phyloP scores from a whole-genome alignment of 2,888 invertebrate species.

The Limnephilus rhombicus region DNA sequence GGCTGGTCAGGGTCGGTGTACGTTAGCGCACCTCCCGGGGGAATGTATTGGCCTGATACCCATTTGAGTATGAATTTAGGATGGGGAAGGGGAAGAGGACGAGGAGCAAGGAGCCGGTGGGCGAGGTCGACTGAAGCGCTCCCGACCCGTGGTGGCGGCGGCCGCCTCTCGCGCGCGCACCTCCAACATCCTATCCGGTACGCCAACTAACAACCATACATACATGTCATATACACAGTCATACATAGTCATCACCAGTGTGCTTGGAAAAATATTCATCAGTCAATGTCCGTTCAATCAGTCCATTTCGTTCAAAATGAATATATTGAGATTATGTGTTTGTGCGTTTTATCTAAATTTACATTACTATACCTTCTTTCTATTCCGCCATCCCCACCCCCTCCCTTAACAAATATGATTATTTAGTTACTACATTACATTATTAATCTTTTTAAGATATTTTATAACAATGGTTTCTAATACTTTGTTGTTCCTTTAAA shows the following conservation, averaged over 20 bases:
- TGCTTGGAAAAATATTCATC: conserved; percentile 66
- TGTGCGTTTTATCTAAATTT: conserved; percentile 38
- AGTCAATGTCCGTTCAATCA: conserved; percentile 42
- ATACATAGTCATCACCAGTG: conserved; percentile 50
- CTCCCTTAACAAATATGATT: conserved; percentile 32
- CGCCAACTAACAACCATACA: conserved; percentile 24
- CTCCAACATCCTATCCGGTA: conserved; percentile 68
- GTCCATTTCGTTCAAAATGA: conserved; percentile 19
- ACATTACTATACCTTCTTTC: conserved; percentile 37
- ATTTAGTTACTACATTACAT: conserved; percentile 8
- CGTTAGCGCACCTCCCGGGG: conserved; percentile 1
- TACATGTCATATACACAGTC: conserved; percentile 20
- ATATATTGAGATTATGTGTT: conserved; percentile 25
- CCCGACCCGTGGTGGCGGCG: conserved; percentile 61
- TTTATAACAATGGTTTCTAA: conserved; percentile 23
- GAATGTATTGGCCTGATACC: conserved; percentile 57
- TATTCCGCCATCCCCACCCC: conserved; percentile 33
- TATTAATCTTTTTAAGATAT: conserved; percentile 16
- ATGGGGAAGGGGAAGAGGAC: conserved; percentile 66
- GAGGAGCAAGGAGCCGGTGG: conserved; percentile 56
- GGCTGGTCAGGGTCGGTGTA: not conserved
- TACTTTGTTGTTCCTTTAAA: conserved; percentile 40
- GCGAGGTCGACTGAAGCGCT: conserved; percentile 61
- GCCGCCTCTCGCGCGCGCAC: conserved; percentile 55
- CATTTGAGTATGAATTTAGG: conserved; percentile 65